These are phyloP conservation scores for Colistium nudipinnis DNA, from an alignment of 2,113 vertebrate genomes.

Conservation along the genomic window DNA sequence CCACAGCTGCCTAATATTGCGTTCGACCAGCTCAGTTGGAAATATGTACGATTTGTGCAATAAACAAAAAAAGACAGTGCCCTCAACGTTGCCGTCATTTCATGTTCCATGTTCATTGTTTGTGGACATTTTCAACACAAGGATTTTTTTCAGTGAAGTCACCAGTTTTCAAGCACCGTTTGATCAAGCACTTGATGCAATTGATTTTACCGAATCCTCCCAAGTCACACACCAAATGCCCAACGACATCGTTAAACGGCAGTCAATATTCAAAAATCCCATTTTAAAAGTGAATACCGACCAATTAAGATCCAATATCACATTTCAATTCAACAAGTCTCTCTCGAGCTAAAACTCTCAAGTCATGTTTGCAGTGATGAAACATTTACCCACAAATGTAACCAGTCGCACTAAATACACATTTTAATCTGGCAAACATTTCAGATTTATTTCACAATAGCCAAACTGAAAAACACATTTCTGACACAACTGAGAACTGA, in stretches of 20 bases:
- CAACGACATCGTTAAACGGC: too few species aligned
- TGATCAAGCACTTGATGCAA: too few species aligned
- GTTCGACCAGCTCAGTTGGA: constrained; percentile 77
- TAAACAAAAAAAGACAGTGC: constrained; percentile 81
- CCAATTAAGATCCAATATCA: too few species aligned
- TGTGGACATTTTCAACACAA: background rate
- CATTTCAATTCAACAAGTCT: constrained; percentile 40
- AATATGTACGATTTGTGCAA: constrained; percentile 82
- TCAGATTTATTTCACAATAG: constrained; percentile 1
- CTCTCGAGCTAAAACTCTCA: constrained; percentile 13
- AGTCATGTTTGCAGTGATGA: constrained; percentile 17
- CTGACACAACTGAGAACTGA: background rate
- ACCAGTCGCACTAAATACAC: constrained; percentile 1
- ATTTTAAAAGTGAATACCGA: too few species aligned
- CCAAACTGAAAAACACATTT: constrained; percentile 18
- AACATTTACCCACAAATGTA: constrained; percentile 1
- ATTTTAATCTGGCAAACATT: background rate
- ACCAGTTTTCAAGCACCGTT: background rate
- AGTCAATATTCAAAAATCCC: too few species aligned
- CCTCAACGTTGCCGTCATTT: constrained; percentile 77
- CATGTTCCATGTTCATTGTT: constrained; percentile 19
- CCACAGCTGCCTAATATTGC: constrained; percentile 71
- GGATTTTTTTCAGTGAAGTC: background rate
- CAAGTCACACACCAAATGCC: too few species aligned
- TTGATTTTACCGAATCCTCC: too few species aligned